Evolutionary conservation across 35 echinoderm and acorn worm species (phyloP), one percentile per base, ranked within the genome.

Genomic region (Heliocidaris erythrogramma): DNA sequence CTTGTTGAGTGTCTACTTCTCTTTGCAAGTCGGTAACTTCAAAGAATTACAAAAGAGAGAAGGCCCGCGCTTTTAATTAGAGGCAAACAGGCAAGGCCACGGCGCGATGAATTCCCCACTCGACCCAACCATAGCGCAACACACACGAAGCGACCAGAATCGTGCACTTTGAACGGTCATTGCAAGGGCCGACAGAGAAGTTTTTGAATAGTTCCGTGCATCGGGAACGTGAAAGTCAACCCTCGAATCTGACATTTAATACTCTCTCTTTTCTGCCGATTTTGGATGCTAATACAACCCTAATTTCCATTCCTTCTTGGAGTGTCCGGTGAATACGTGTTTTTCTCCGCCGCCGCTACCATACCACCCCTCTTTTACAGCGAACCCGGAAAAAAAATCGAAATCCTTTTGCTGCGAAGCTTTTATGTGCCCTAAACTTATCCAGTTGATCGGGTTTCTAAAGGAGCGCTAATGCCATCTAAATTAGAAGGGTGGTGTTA

Each of bases 401-500:
- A 89, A 89, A 48, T 48, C 31, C 86, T 78, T 47, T 48, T 48
- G 87, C 87, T 48, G 48, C n/a, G 91, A 92, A 92, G 91, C 91
- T 92, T 92, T 92, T 92, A 92, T 92, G 48, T 30, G 48, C 48
- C 31, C 49, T 2, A 92, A 92, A 92, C 91, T 59, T 92, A 92
- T 92, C 91, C 91, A 92, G 31, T 52, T 92, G 91, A 92, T 92
- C 91, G 91, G 93, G 86, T 94, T 94, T 94, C 86, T 94, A 96
- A 96, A 96, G 93, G 65, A 85, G 56, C 93, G 84, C 91, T 94
- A 96, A 96, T 96, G 93, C 93, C 49, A 35, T 90, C 71, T 47
- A 96, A 96, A 96, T 96, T 96, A 96, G 95, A 85, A 61, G 93
- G 87, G 93, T 94, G 95, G 30, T 96, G 93, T 96, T 48, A 94